Evolutionary conservation across 2,797 vertebrate species (phyloP).

Genomic region (Coranthus polyacanthus): DNA sequence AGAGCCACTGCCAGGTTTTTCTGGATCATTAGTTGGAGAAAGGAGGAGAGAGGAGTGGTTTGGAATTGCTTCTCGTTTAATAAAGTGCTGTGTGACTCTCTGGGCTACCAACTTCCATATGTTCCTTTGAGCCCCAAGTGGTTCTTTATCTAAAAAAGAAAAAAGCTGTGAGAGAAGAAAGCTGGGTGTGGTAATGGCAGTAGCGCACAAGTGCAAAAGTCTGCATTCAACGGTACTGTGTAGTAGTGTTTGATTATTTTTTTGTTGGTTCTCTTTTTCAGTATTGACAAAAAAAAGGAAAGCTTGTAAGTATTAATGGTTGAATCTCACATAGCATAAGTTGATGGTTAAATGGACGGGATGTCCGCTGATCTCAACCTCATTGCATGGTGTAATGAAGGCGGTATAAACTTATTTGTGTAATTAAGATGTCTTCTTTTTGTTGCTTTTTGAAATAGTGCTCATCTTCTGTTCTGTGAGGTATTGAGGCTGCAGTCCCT

Average conservation of each 20-base stretch:
- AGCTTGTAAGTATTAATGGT: conserved; percentile 64
- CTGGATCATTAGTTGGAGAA: conserved; percentile 80
- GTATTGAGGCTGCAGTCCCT: conserved; percentile 44
- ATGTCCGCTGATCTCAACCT: too few relatives aligned
- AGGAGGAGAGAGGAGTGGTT: conserved; percentile 70
- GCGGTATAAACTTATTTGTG: too few relatives aligned
- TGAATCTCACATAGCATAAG: conserved; percentile 47
- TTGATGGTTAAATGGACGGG: conserved; percentile 31
- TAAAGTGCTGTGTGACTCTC: conserved; percentile 80
- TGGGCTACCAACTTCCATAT: conserved; percentile 78
- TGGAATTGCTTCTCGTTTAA: conserved; percentile 79
- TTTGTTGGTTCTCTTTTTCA: conserved; percentile 21
- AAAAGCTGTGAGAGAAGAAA: conserved; percentile 10
- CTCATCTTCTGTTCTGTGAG: conserved; percentile 15
- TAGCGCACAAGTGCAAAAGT: conserved; percentile 62
- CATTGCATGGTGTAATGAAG: too few relatives aligned
- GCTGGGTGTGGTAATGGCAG: conserved; percentile 27
- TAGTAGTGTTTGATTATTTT: conserved; percentile 34
- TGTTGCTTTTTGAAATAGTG: conserved; percentile 27
- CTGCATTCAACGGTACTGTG: conserved; percentile 40
- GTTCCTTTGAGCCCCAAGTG: conserved; percentile 72
- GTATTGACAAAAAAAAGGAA: too few relatives aligned
- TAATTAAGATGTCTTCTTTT: conserved; percentile 1
- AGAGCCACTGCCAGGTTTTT: conserved; percentile 74
- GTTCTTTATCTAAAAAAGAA: conserved; percentile 63